Evolutionary conservation across 2,113 vertebrate species (phyloP).

Genomic region (Cyprinodon brontotheroides): DNA sequence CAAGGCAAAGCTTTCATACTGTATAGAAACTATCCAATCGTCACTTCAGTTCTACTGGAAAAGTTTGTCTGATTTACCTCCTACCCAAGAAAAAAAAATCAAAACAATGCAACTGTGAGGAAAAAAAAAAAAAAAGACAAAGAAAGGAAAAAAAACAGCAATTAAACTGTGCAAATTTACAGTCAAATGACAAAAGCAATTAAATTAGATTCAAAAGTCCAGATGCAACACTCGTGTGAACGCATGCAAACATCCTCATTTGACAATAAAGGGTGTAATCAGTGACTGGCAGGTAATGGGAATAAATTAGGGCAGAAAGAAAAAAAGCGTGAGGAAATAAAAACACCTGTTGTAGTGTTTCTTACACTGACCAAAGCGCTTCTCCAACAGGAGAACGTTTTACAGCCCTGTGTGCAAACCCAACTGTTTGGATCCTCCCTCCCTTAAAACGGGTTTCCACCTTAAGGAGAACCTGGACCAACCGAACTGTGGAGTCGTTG

Average conservation of each 20-base stretch:
- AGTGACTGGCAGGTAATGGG: constrained; percentile 37
- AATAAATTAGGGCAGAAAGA: constrained; percentile 41
- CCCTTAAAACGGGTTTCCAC: constrained; percentile 53
- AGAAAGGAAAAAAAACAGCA: constrained; percentile 40
- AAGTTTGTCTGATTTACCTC: constrained; percentile 47
- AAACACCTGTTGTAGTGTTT: constrained; percentile 57
- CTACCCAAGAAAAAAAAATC: constrained; percentile 22
- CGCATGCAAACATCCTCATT: constrained; percentile 68
- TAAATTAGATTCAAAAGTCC: constrained; percentile 70
- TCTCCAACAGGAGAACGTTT: constrained; percentile 59
- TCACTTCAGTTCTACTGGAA: constrained; percentile 53
- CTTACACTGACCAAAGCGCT: constrained; percentile 36
- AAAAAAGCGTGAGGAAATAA: constrained; percentile 29
- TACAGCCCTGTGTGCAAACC: constrained; percentile 64
- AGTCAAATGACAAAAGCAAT: constrained; percentile 71
- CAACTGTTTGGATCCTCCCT: constrained; percentile 50
- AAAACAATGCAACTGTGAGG: constrained; percentile 58
- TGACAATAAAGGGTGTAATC: constrained; percentile 41
- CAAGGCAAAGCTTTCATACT: constrained; percentile 69
- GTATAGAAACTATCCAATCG: constrained; percentile 37
- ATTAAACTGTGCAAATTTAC: constrained; percentile 74
- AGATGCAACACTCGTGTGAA: constrained; percentile 70
- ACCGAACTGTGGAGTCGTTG: constrained; percentile 50
- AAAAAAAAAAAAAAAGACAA: constrained; percentile 58
- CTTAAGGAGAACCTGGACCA: constrained; percentile 57